A percentile compares a stretch with the other conserved stretches of the same genome.
phyloP scores from a whole-genome alignment of 2,113 vertebrate species.

The Ptychochromis oligacanthus region DNA sequence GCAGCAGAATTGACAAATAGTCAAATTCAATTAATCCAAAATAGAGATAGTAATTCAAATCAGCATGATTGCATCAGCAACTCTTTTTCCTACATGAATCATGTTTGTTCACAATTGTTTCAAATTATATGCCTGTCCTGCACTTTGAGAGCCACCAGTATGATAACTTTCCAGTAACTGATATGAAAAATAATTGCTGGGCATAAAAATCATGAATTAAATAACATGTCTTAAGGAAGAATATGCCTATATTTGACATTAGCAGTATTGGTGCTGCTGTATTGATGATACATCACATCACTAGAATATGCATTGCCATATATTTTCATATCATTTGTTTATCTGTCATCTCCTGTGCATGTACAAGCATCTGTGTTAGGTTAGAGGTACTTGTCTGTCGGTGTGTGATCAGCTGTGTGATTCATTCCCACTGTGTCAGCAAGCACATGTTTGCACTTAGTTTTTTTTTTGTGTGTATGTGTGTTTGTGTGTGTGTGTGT shows the following conservation, averaged over 20 bases:
- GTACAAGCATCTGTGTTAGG: conserved; percentile 7
- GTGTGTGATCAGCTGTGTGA: conserved; percentile 39
- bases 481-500: neutral
- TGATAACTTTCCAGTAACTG: neutral
- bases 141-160: neutral
- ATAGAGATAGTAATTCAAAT: neutral
- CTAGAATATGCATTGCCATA: neutral
- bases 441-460: conserved; percentile 10
- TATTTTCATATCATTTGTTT: conserved; percentile 1
- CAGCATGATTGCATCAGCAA: neutral
- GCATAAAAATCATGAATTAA: neutral
- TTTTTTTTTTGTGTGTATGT: conserved; percentile 6
- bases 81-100: neutral
- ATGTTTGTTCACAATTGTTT: neutral
- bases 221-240: neutral
- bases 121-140: neutral
- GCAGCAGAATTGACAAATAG: neutral
- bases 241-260: neutral
- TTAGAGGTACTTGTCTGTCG: neutral
- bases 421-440: conserved; percentile 9
- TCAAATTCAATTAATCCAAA: neutral
- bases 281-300: neutral
- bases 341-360: neutral
- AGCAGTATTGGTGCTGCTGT: neutral
- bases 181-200: neutral